Conservation (phyloP, 2,797 vertebrate species). For the Gouania willdenowi region DNA sequence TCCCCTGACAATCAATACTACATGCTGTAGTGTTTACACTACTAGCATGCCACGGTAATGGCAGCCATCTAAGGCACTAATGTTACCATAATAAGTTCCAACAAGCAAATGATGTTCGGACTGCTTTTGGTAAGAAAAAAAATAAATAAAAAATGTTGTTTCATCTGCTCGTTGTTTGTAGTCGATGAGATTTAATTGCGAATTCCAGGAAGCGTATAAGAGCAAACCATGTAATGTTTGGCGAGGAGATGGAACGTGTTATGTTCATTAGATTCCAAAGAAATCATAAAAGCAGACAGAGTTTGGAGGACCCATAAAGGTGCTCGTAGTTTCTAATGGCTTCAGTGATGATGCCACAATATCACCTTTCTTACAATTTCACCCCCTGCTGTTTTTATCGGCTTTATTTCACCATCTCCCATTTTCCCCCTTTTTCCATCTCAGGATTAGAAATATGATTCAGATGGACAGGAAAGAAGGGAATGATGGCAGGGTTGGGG, state of each 20-base stretch:
- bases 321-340: slow-evolving; percentile 11
- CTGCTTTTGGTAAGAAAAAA: slow-evolving; percentile 12
- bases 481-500: slow-evolving; percentile 62
- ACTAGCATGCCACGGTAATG: slow-evolving; percentile 39
- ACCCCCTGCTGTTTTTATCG: not conserved
- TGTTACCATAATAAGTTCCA: slow-evolving; percentile 38
- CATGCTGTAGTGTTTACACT: slow-evolving; percentile 30
- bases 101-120: slow-evolving; percentile 27
- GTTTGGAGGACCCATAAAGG: slow-evolving; percentile 28
- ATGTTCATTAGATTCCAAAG: slow-evolving; percentile 46
- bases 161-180: slow-evolving; percentile 24
- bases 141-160: slow-evolving; percentile 23
- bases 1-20: slow-evolving; percentile 21
- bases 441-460: slow-evolving; percentile 57
- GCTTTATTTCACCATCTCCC: slow-evolving; percentile 1
- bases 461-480: slow-evolving; percentile 44
- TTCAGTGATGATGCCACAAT: slow-evolving; percentile 43
- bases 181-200: slow-evolving; percentile 43
- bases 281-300: slow-evolving; percentile 44
- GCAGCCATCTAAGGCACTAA: slow-evolving; percentile 28
- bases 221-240: slow-evolving; percentile 25
- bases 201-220: slow-evolving; percentile 37
- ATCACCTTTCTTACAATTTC: not conserved
- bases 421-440: slow-evolving; percentile 2
- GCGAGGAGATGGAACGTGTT: slow-evolving; percentile 21